Conservation (phyloP, 2,888 invertebrate species). For the Dugesia japonica region DNA sequence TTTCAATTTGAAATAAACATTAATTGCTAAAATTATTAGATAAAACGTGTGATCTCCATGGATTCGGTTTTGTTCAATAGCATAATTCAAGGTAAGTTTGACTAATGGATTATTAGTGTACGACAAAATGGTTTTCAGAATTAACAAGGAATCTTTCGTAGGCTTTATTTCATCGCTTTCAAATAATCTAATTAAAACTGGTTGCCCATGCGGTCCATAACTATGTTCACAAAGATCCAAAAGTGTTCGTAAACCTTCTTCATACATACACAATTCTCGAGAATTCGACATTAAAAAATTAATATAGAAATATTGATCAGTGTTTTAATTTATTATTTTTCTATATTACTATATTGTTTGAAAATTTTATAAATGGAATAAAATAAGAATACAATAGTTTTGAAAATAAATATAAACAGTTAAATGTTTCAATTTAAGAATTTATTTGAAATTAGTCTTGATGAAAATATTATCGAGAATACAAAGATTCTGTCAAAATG, state of each 20-base stretch:
- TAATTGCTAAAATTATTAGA: neutral
- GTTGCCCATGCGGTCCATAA: neutral
- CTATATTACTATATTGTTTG: too few species aligned
- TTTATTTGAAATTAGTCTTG: too few species aligned
- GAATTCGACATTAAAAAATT: neutral
- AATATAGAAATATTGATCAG: too few species aligned
- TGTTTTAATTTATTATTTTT: too few species aligned
- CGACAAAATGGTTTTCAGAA: neutral
- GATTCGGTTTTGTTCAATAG: neutral
- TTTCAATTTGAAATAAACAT: neutral
- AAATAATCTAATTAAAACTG: neutral
- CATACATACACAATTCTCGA: neutral
- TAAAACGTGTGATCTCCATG: slow-evolving; percentile 13
- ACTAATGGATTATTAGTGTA: neutral
- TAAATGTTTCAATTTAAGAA: too few species aligned
- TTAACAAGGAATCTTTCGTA: neutral
- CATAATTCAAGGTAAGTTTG: neutral
- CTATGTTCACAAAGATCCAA: neutral
- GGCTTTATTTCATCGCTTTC: neutral
- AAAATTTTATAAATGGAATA: too few species aligned
- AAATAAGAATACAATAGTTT: too few species aligned
- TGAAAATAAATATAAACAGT: too few species aligned
- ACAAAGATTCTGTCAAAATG: too few species aligned
- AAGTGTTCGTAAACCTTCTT: neutral
- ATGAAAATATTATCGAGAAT: too few species aligned